phyloP scores from a whole-genome alignment of 2,113 vertebrate genomes.

The Orthonyx spaldingii region DNA sequence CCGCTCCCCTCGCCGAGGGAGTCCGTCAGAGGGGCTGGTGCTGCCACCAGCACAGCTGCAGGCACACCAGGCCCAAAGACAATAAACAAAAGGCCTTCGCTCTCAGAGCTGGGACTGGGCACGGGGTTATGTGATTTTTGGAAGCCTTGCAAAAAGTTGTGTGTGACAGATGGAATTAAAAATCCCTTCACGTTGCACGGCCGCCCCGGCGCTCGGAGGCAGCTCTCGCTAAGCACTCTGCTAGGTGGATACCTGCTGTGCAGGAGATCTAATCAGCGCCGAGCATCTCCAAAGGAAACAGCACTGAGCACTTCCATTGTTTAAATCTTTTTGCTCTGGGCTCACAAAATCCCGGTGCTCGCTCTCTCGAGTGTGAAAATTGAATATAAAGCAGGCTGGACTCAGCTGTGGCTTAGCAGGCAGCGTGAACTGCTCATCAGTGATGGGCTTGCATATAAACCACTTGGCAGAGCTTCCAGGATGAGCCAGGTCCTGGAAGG shows the following conservation, averaged over 20 bases:
- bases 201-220: neutral
- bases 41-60: slow-evolving; percentile 57
- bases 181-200: neutral
- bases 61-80: slow-evolving; percentile 38
- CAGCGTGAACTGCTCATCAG: neutral
- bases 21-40: neutral
- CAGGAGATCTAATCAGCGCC: slow-evolving; percentile 5
- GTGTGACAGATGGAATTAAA: slow-evolving; percentile 49
- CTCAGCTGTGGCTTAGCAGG: neutral
- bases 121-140: slow-evolving; percentile 58
- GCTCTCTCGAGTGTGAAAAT: neutral
- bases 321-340: neutral
- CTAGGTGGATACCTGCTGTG: slow-evolving; percentile 60
- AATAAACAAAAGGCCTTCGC: slow-evolving; percentile 50
- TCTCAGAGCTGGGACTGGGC: neutral
- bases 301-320: slow-evolving; percentile 39
- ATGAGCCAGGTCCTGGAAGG: neutral
- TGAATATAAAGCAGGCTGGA: neutral
- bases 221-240: slow-evolving; percentile 23
- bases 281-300: slow-evolving; percentile 55
- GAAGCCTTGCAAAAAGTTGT: slow-evolving; percentile 5
- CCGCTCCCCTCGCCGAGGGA: neutral
- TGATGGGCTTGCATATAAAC: neutral
- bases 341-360: neutral
- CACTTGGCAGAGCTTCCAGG: neutral